Evolutionary conservation across 2,113 vertebrate genomes (phyloP), one percentile per base, ranked within the genome.

Genomic region (Fregata magnificens): DNA sequence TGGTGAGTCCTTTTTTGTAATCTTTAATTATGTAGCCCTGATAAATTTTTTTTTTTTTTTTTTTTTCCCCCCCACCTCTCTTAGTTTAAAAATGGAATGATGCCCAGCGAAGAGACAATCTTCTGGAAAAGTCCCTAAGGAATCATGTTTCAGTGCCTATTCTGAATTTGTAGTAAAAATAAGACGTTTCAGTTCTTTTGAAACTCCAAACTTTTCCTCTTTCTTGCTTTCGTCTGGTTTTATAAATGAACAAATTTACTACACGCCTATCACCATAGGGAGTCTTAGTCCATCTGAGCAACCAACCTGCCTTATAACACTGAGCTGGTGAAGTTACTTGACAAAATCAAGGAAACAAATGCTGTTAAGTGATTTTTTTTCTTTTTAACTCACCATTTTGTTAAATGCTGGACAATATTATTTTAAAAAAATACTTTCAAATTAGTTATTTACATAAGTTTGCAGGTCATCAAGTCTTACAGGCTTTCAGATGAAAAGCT

Each of bases 81-180:
- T 72, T 91, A 99, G 98, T 95, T 92, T 95, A 90, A 67, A 92
- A 90, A 83, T 84, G 63, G 96, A 98, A 52, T 85, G 95, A 97
- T 98, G 96, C 94, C 94, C 78, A 93, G 98, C 66, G 96, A 98
- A 97, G 97, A 97, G 98, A 99, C 98, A 98, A 98, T 99, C 98
- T 96, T 97, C 98, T 97, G 97, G 97, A 98, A 97, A 95, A 97
- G 96, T 94, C 97, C 98, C 97, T 95, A 95, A 97, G 97, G 98
- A 98, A 97, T 98, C 97, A 78, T 97, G 88, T 98, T 98, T 97
- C 98, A 98, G 99, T 99, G 99, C 99, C 99, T 99, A 97, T 96
- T 96, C 86, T 97, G 90, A 97, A 98, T 95, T 96, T 98, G 96
- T 92, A 97, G 93, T 93, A 73, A 92, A 98, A 97, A 90, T 95